phyloP scores from a whole-genome alignment of 1,140 invertebrate species.

The Oryctes rhinoceros region DNA sequence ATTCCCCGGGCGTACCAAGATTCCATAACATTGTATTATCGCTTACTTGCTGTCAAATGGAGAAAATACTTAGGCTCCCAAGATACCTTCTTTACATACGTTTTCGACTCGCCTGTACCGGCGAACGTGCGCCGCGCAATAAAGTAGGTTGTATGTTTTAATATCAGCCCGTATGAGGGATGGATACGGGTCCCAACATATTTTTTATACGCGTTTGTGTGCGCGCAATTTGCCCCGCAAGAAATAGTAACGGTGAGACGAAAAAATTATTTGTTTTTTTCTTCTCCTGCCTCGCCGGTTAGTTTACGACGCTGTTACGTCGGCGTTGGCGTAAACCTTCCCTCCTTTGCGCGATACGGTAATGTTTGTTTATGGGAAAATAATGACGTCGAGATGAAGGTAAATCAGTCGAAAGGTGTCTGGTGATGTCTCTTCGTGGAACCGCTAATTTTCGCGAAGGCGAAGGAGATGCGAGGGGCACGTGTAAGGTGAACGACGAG shows the following conservation, averaged over 20 bases:
- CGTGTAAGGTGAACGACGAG: too few species aligned
- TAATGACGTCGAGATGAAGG: background rate
- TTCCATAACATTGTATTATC: background rate
- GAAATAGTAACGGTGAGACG: conserved; percentile 21
- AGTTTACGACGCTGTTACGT: background rate
- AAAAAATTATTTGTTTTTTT: conserved; percentile 4
- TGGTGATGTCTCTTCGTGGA: background rate
- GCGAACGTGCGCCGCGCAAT: background rate
- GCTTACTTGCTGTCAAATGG: background rate
- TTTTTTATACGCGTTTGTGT: conserved; percentile 18
- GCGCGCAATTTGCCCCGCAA: background rate
- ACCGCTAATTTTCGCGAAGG: too few species aligned
- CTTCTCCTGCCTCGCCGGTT: background rate
- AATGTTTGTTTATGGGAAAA: conserved; percentile 10
- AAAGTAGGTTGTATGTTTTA: conserved; percentile 9
- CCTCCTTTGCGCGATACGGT: background rate
- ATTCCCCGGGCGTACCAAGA: too few species aligned
- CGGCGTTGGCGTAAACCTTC: background rate
- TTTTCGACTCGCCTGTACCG: background rate
- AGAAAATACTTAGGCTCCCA: background rate
- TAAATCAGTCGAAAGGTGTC: background rate
- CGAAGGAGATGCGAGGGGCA: too few species aligned
- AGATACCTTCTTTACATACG: background rate
- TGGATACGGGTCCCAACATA: background rate
- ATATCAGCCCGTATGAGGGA: conserved; percentile 8